Conservation (phyloP, 2,888 invertebrate species). For the Mesorhabditis sp. region DNA sequence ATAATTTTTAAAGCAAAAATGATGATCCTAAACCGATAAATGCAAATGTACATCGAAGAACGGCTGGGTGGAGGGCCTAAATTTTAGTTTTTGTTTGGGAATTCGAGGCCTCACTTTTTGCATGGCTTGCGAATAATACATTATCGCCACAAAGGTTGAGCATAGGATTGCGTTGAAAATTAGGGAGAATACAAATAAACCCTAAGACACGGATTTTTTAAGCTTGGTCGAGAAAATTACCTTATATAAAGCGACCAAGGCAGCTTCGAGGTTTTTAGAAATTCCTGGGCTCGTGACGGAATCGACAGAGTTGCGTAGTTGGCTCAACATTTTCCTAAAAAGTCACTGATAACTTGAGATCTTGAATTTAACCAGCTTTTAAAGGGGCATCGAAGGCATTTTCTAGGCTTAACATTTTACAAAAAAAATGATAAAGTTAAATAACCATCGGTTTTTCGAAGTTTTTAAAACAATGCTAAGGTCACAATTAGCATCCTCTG, state of each 20-base stretch:
- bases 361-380: too few relatives aligned
- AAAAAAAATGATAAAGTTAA: too few relatives aligned
- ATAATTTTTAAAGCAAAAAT: not conserved
- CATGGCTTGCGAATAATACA: not conserved
- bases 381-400: too few relatives aligned
- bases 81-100: not conserved
- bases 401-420: too few relatives aligned
- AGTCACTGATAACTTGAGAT: too few relatives aligned
- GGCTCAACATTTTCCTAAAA: too few relatives aligned
- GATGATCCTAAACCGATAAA: not conserved
- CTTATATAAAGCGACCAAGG: slow-evolving; percentile 1
- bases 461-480: too few relatives aligned
- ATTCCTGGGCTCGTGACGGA: too few relatives aligned
- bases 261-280: too few relatives aligned
- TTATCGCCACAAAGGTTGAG: not conserved
- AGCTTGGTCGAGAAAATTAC: not conserved
- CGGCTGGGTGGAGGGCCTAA: not conserved
- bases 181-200: not conserved
- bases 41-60: slow-evolving; percentile 3
- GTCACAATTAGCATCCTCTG: too few relatives aligned
- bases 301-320: too few relatives aligned
- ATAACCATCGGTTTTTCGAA: too few relatives aligned
- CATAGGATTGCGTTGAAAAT: slow-evolving; percentile 1
- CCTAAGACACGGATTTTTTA: not conserved
- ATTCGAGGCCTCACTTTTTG: not conserved